A percentile compares a stretch with the other conserved stretches of the same genome.
Conservation (phyloP, 2,797 vertebrate genomes). For the Pipistrellus kuhlii region DNA sequence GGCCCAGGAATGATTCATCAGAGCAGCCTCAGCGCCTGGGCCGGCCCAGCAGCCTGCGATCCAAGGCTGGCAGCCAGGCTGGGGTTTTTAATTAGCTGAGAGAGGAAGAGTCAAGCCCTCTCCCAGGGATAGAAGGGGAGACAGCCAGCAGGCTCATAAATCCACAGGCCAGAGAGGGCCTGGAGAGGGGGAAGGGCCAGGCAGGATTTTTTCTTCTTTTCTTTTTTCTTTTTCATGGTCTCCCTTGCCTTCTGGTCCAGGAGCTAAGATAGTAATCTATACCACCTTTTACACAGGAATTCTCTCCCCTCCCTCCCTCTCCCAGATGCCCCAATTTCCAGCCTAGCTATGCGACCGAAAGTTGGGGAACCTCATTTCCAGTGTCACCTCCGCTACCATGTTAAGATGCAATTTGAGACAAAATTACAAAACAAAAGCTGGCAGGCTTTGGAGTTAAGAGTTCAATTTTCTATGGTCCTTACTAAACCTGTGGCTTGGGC, state of each 20-base stretch:
- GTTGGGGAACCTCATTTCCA: neutral
- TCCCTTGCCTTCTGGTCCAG: neutral
- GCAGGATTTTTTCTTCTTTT: neutral
- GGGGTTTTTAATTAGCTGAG: conserved; percentile 77
- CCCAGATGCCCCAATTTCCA: neutral
- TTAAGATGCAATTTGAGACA: neutral
- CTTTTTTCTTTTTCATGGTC: neutral
- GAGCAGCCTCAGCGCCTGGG: neutral
- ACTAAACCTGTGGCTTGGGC: neutral
- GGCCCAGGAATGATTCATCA: conserved; percentile 62
- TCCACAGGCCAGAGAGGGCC: neutral
- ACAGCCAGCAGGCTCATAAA: conserved; percentile 74
- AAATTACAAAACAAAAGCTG: neutral
- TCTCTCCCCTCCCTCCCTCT: no score
- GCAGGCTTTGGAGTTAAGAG: neutral
- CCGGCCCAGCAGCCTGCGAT: conserved; percentile 23
- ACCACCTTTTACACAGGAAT: neutral
- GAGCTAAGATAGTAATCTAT: neutral
- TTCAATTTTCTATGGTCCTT: neutral
- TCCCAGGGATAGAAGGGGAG: conserved; percentile 55
- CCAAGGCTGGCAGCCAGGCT: conserved; percentile 35
- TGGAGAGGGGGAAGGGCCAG: neutral
- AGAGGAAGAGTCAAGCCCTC: conserved; percentile 74
- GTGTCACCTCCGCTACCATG: neutral
- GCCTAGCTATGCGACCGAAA: rapidly evolving